A percentile compares a stretch with the other conserved stretches of the same genome.
These are phyloP conservation scores for Sprattus sprattus DNA, from an alignment of 2,113 vertebrate species.

Conservation along the genomic window DNA sequence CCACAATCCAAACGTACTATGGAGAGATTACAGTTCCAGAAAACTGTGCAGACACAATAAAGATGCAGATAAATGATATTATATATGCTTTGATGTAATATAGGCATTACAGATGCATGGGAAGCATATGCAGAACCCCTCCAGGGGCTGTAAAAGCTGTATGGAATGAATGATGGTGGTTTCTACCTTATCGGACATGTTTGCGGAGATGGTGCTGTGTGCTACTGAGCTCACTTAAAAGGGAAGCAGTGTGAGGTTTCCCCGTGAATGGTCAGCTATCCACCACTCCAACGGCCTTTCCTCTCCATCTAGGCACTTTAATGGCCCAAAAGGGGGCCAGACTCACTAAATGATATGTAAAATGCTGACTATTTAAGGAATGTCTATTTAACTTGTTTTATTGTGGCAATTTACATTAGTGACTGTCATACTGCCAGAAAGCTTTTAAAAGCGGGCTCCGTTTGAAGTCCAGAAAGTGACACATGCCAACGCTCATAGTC, in stretches of 20 bases:
- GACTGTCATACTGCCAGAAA: constrained; percentile 76
- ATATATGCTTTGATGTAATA: background rate
- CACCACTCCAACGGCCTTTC: background rate
- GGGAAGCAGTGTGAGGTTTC: constrained; percentile 31
- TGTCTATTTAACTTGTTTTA: constrained; percentile 79
- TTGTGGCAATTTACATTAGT: constrained; percentile 76
- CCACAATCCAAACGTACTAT: background rate
- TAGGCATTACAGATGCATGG: background rate
- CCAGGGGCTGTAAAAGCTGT: background rate
- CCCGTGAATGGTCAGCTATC: constrained; percentile 9
- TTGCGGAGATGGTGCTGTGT: constrained; percentile 28
- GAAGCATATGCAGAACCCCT: background rate
- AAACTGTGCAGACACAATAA: background rate
- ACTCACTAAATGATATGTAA: constrained; percentile 61
- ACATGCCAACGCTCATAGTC: constrained; percentile 88
- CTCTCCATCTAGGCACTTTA: background rate
- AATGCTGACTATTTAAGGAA: constrained; percentile 68
- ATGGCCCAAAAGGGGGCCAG: constrained; percentile 24
- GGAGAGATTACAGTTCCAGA: background rate
- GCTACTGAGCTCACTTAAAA: constrained; percentile 44
- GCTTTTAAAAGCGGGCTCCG: constrained; percentile 84
- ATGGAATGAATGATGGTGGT: constrained; percentile 24
- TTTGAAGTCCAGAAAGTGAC: constrained; percentile 91
- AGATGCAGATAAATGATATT: background rate
- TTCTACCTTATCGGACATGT: constrained; percentile 34